Base-by-base conservation (phyloP, 1,140 invertebrate genomes). In the Mycetomoellerius zeteki region DNA sequence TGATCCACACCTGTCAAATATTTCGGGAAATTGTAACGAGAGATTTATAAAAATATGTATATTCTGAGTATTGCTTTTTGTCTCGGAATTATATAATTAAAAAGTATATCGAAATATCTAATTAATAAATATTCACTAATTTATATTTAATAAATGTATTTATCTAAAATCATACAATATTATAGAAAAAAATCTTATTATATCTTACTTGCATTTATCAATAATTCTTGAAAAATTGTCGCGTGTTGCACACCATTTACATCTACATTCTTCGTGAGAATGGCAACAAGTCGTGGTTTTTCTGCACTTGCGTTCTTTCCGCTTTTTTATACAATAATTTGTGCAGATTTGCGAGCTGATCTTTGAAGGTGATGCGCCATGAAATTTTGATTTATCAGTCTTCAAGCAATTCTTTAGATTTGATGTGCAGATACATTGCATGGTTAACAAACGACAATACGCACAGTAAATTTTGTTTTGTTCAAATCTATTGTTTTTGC, bases 391-490 rank as follows among this genome's bases (percentile, higher is more conserved):
- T n/a, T 67, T 81, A 5, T 81, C 62, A 21, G n/a, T 76, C 21
- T 86, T 89, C 14, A 86, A 71, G 27, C 84, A 86, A 27, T 62
- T 86, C 27, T 89, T 89, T 5, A 60, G 37, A 8, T 89, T 24
- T 5, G 52, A 30, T 16, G 27, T 30, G 52, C 58, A 54, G 12
- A 5, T 60, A 21, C 37, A 73, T 56, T 27, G 64, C 0, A 16
- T 7, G 2, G 24, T 58, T 1, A 37, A 21, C 5, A 43, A 19
- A 56, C 7, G 27, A 19, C 80, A 77, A 19, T 37, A 71, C 7
- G 37, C 60, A 43, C 81, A 80, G 16, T 47, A 30, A n/a, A 76
- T 5, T 58, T 14, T 37, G 33, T 37, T 85, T 64, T 4, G 27
- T n/a, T 73, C 50, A 54, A 43, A 12, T 37, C 58, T n/a, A 12